Evolutionary conservation across 2,888 invertebrate genomes (phyloP), one percentile per base, ranked within the genome.

Genomic region (Tanytarsus gracilentus): DNA sequence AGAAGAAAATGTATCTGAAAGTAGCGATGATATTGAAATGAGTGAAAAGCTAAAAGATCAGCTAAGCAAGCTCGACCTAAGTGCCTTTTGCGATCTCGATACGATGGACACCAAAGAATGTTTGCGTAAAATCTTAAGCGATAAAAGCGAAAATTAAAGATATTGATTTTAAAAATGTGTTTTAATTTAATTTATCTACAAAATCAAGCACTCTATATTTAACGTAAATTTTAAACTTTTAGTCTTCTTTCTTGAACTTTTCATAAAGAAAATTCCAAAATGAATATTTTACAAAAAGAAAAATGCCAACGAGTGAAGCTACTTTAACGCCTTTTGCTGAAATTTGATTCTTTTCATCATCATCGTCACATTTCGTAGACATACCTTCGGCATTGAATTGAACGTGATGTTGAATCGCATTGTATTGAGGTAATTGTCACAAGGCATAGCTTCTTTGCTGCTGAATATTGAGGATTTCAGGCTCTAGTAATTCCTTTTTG

Each of bases 91-190:
- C 71, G 68, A 77, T 72, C 63, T 77, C 70, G 66, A 78, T 70
- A 66, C 75, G 71, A 66, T 75, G 65, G 67, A 78, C 67, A 72
- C 77, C 65, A 66, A 78, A 71, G 69, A 77, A 71, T 71, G 74
- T 68, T 62, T 79, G 63, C 70, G 78, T 70, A 69, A 73, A 69
- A 69, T 73, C 65, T 68, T 77, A 69, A 68, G 79, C 70, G 69
- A 71, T 67, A 65, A 77, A 67, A 72, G 71, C 70, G 66, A 73
- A 63, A 33, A 33, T 33, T 11, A 33, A 33, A n/a, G n/a, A n/a
- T 33, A n/a, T 33, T 33, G 33, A 33, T 33, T 33, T 33, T 33
- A 11, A 33, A 5, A 33, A 4, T 33, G 33, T 11, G 9, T 33
- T 33, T 33, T 33, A 33, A 33, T 33, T n/a, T 33, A 11, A 11